Base-by-base conservation (phyloP, 2,888 invertebrate species). In the Caenorhabditis macrosperma region DNA sequence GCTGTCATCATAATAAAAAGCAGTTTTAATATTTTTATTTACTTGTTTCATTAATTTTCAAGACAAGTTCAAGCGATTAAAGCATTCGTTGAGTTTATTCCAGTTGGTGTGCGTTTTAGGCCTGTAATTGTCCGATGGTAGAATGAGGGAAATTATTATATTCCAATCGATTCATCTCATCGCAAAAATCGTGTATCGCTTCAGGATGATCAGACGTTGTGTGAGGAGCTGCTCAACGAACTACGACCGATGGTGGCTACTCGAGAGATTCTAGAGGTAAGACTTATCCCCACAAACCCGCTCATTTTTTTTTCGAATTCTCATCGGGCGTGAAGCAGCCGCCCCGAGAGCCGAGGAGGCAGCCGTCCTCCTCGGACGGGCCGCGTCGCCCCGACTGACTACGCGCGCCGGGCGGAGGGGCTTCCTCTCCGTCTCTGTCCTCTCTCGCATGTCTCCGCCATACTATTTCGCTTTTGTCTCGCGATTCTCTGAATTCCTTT, bases 261-360 rank as follows among this genome's bases (percentile, higher is more conserved):
- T 63, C 84, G 82, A 74, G 86, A 85, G 52, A 78, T 84, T 77
- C 79, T 87, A 46, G 86, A 87, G 87, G 87, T 87, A 67, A 82
- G 84, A 33, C 38, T 72, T 20, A 28, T 28, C 30, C 35, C 28
- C 35, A 33, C n/a, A 26, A 50, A 10, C 22, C 50, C 22, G 20
- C 44, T 4, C 35, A 12, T 68, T 68, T 57, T 68, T n/a, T 44
- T 30, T 7, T 17, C n/a, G 15, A 28, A 38, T 54, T 30, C 22
- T 33, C 35, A 28, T 41, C 35, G 48, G 57, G 64, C 64, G 50
- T 63, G 74, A 64, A 60, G 54, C 44, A 54, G 66, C 12, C 38
- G 38, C 38, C 54, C 54, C 15, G 30, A 64, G 50, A 64, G 63
- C 64, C 17, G 64, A 55, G 63, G 20, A 55, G 57, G 64, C 57